Evolutionary conservation across 2,113 vertebrate genomes (phyloP).

Genomic region (Lanius collurio): DNA sequence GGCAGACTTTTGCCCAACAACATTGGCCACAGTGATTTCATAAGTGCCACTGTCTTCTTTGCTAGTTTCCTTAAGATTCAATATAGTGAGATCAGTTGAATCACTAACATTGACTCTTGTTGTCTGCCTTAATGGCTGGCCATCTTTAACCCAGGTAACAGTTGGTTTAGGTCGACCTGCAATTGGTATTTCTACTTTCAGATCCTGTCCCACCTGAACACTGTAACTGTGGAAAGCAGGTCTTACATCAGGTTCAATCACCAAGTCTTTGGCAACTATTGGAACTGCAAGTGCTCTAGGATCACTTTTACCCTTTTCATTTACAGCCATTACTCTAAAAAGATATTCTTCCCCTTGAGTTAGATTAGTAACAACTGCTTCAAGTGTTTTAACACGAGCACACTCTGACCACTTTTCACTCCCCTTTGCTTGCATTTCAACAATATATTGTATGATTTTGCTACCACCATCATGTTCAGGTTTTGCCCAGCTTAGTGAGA

Average conservation of each 20-base stretch:
- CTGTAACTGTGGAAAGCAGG: slow-evolving; percentile 92
- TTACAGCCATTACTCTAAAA: slow-evolving; percentile 93
- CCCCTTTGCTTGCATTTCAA: slow-evolving; percentile 93
- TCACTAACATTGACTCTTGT: slow-evolving; percentile 89
- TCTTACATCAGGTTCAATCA: slow-evolving; percentile 92
- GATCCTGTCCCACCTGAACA: slow-evolving; percentile 89
- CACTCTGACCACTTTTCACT: slow-evolving; percentile 93
- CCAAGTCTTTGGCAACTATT: slow-evolving; percentile 91
- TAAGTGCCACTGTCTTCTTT: slow-evolving; percentile 94
- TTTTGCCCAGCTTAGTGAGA: slow-evolving; percentile 93
- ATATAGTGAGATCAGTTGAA: slow-evolving; percentile 77
- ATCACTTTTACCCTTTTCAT: slow-evolving; percentile 97
- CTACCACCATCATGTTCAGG: slow-evolving; percentile 97
- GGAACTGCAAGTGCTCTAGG: slow-evolving; percentile 91
- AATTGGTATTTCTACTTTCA: slow-evolving; percentile 90
- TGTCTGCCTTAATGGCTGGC: slow-evolving; percentile 87
- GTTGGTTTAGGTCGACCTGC: slow-evolving; percentile 92
- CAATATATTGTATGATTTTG: slow-evolving; percentile 92
- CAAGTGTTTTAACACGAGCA: slow-evolving; percentile 90
- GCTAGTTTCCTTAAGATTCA: slow-evolving; percentile 91
- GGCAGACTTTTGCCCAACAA: slow-evolving; percentile 88
- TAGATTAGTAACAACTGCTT: slow-evolving; percentile 87
- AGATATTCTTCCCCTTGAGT: slow-evolving; percentile 92
- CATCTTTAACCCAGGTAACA: slow-evolving; percentile 91
- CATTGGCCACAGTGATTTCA: slow-evolving; percentile 85